Conservation (phyloP, 53 echinoderm and acorn worm species). For the Hippasteria phrygiana region DNA sequence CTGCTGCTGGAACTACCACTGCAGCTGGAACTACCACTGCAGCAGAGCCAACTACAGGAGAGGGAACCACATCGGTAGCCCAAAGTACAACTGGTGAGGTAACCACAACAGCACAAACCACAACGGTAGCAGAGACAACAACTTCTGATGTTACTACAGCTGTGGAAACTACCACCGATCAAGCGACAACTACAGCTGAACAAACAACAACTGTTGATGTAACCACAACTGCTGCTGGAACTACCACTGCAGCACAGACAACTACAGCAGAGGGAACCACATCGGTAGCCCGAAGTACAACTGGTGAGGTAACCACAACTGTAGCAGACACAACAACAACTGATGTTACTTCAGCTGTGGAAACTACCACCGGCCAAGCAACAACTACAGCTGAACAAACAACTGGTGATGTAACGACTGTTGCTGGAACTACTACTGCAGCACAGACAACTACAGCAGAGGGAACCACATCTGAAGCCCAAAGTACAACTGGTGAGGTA, state of each 20-base stretch:
- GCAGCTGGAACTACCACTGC: neutral
- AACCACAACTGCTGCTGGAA: neutral
- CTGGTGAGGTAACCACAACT: neutral
- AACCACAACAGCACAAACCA: neutral
- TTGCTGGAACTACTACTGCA: neutral
- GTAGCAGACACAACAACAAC: neutral
- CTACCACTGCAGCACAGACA: neutral
- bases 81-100: neutral
- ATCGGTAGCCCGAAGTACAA: neutral
- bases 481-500: neutral
- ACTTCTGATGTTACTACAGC: neutral
- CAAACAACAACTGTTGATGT: too few species aligned
- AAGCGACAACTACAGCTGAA: neutral
- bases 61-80: too few species aligned
- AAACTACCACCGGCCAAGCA: neutral
- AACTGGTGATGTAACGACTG: too few species aligned
- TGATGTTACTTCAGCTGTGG: too few species aligned
- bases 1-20: neutral
- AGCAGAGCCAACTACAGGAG: neutral
- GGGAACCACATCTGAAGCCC: too few species aligned
- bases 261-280: neutral
- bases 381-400: too few species aligned
- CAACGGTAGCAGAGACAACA: conserved; percentile 12
- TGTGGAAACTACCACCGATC: neutral
- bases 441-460: neutral